A percentile compares a stretch with the other conserved stretches of the same genome.
phyloP scores from a whole-genome alignment of 2,797 vertebrate species.

The Cichlasoma orientale region DNA sequence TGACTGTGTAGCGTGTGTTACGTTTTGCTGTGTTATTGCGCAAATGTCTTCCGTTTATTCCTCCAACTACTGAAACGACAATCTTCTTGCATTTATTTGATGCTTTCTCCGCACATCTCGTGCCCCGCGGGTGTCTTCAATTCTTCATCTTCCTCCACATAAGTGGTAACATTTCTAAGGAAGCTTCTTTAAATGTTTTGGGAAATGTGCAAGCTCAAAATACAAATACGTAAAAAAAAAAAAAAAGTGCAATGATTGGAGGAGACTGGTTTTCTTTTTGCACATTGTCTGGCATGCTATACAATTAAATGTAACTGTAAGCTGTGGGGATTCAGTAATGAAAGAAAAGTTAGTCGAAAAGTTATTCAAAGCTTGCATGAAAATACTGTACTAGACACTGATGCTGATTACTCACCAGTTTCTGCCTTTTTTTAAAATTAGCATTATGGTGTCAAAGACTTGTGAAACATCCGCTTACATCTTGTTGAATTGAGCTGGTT shows the following conservation, averaged over 20 bases:
- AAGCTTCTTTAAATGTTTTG: conserved; percentile 28
- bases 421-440: background rate
- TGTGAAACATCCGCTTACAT: background rate
- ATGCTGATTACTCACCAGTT: background rate
- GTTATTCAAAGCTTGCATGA: background rate
- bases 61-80: background rate
- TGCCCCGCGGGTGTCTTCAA: background rate
- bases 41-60: background rate
- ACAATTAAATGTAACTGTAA: background rate
- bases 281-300: background rate
- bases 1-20: background rate
- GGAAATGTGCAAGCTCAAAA: background rate
- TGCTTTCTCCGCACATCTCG: background rate
- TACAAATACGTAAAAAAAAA: background rate
- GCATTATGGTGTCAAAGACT: background rate
- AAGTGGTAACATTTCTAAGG: conserved; percentile 11
- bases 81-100: background rate
- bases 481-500: background rate
- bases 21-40: background rate
- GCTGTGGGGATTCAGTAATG: background rate
- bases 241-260: background rate
- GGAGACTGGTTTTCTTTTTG: background rate
- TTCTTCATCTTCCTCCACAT: background rate
- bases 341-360: background rate
- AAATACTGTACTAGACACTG: background rate